phyloP scores from a whole-genome alignment of 1,140 invertebrate genomes.

The Sarcophaga peregrina region DNA sequence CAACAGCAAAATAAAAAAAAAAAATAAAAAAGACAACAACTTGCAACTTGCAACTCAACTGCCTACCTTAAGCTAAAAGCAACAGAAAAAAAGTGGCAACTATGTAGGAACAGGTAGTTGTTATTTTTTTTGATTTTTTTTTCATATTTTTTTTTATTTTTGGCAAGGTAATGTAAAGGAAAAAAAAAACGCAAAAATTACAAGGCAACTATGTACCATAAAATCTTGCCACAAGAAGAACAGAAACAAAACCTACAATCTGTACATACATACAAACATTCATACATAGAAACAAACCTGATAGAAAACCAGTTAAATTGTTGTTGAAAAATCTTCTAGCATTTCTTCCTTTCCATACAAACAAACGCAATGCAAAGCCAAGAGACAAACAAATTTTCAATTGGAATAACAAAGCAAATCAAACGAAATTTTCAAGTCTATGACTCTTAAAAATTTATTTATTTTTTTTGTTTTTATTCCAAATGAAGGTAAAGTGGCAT shows the following conservation, averaged over 20 bases:
- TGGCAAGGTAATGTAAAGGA: not conserved
- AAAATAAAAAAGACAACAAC: too few species aligned
- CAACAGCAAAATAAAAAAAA: not conserved
- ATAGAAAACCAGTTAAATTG: slow-evolving; percentile 9
- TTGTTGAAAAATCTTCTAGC: not conserved
- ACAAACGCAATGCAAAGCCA: not conserved
- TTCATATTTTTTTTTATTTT: not conserved
- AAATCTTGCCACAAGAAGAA: not conserved
- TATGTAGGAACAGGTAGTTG: not conserved
- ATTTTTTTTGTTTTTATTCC: too few species aligned
- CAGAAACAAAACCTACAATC: not conserved
- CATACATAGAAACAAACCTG: not conserved
- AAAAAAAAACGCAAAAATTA: not conserved
- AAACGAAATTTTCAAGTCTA: not conserved
- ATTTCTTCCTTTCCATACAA: not conserved
- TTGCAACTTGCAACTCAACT: not conserved
- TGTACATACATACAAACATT: too few species aligned
- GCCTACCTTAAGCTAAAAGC: not conserved
- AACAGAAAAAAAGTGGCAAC: slow-evolving; percentile 3
- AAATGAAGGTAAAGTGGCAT: not conserved
- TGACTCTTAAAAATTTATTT: too few species aligned
- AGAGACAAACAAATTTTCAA: not conserved
- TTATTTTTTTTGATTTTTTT: not conserved
- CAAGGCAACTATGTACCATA: not conserved
- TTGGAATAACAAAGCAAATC: not conserved